Percentiles rank a stretch among this genome's conserved stretches.
Evolutionary conservation across 2,797 vertebrate genomes (phyloP).

Genomic region (Cryptoblepharus egeriae): DNA sequence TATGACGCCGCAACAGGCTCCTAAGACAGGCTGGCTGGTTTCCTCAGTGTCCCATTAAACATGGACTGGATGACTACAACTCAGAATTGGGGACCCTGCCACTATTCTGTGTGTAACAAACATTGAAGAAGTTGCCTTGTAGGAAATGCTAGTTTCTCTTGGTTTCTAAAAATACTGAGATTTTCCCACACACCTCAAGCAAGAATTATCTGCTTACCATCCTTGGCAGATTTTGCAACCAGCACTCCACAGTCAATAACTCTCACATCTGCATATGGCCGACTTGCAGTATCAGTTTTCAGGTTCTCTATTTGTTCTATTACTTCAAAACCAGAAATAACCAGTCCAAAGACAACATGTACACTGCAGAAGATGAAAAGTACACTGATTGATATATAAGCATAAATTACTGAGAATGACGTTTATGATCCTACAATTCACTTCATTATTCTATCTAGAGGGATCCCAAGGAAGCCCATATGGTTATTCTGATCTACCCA

Average conservation of each 20-base stretch:
- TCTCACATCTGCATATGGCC: constrained; percentile 95
- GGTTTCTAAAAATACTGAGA: rapidly evolving
- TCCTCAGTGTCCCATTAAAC: too few species aligned
- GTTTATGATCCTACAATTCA: background rate
- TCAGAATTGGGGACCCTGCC: too few species aligned
- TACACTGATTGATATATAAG: background rate
- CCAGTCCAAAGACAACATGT: constrained; percentile 95
- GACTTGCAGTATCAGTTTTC: constrained; percentile 95
- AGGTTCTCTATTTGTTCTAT: constrained; percentile 96
- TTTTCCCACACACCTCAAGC: rapidly evolving
- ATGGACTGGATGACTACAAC: too few species aligned
- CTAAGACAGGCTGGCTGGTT: too few species aligned
- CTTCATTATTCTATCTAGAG: background rate
- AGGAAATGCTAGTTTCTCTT: too few species aligned
- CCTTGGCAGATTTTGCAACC: constrained; percentile 88
- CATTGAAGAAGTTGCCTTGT: too few species aligned
- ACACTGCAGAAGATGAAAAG: constrained; percentile 80
- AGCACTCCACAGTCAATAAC: constrained; percentile 96
- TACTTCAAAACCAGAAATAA: constrained; percentile 97
- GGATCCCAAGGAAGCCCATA: too few species aligned
- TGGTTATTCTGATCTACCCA: background rate
- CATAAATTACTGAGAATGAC: background rate
- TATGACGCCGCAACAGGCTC: too few species aligned
- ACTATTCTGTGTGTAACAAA: too few species aligned
- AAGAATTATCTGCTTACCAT: constrained; percentile 77